A percentile compares a stretch with the other conserved stretches of the same genome.
Conservation (phyloP, 2,888 invertebrate genomes). For the Pyrgus malvae region DNA sequence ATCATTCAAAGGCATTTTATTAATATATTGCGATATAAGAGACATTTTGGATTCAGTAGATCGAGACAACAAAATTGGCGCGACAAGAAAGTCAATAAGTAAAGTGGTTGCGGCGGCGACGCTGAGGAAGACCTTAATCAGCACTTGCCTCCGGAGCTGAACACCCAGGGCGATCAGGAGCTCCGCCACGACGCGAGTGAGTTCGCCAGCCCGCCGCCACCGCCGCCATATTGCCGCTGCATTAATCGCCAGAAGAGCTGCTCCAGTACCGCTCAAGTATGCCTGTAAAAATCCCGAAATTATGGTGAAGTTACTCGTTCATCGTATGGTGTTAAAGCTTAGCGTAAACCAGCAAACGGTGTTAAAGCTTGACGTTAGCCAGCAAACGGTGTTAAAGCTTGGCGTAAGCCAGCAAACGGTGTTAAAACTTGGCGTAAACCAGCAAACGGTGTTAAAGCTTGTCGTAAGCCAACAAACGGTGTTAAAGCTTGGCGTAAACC, state of each 20-base stretch:
- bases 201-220: conserved; percentile 49
- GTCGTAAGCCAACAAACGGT: too few species aligned
- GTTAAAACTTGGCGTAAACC: too few species aligned
- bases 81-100: conserved; percentile 39
- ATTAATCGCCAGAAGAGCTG: conserved; percentile 49
- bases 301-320: too few species aligned
- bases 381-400: too few species aligned
- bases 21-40: too few species aligned
- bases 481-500: too few species aligned
- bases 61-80: conserved; percentile 9
- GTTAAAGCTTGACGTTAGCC: too few species aligned
- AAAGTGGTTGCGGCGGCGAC: conserved; percentile 37
- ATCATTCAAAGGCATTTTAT: too few species aligned
- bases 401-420: too few species aligned
- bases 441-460: too few species aligned
- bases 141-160: conserved; percentile 48
- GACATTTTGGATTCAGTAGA: background rate
- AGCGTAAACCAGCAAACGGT: too few species aligned
- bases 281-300: conserved; percentile 48
- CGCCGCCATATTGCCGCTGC: conserved; percentile 48
- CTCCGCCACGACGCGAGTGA: conserved; percentile 56
- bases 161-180: conserved; percentile 53
- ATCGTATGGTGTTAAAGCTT: too few species aligned
- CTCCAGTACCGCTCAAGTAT: conserved; percentile 51
- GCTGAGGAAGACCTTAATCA: conserved; percentile 47